Evolutionary conservation across 30 jellyfish, hydroid and myxozoan species (phyloP).

Genomic region (Turritopsis dohrnii): DNA sequence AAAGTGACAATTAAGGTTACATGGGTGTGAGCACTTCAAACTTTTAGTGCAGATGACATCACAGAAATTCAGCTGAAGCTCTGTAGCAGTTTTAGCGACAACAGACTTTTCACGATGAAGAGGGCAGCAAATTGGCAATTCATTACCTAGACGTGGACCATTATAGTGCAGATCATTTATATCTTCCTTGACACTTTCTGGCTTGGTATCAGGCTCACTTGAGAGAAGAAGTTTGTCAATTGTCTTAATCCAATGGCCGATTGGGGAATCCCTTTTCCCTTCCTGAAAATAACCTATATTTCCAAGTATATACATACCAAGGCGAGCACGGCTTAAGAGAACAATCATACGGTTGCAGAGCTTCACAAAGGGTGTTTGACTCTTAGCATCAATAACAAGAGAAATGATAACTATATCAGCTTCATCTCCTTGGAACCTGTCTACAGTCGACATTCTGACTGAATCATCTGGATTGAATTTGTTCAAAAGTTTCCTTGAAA

Average conservation of each 20-base stretch:
- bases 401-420: slow-evolving; percentile 26
- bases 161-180: not conserved
- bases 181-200: not conserved
- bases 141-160: slow-evolving; percentile 32
- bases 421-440: slow-evolving; percentile 37
- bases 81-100: not conserved
- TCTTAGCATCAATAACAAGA: slow-evolving; percentile 26
- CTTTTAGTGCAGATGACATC: not conserved
- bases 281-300: slow-evolving; percentile 16
- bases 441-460: slow-evolving; percentile 24
- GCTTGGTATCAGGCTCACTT: slow-evolving; percentile 20
- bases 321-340: slow-evolving; percentile 24
- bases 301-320: slow-evolving; percentile 29
- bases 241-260: slow-evolving; percentile 25
- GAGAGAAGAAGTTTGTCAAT: slow-evolving; percentile 4
- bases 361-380: slow-evolving; percentile 21
- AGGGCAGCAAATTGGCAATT: slow-evolving; percentile 27
- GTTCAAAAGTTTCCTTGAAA: not conserved
- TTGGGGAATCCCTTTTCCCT: slow-evolving; percentile 5
- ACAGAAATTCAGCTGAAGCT: slow-evolving; percentile 16
- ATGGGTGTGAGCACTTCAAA: slow-evolving; percentile 9
- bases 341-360: slow-evolving; percentile 17
- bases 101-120: slow-evolving; percentile 15
- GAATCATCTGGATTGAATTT: not conserved
- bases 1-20: slow-evolving; percentile 10